phyloP scores from a whole-genome alignment of 2,888 invertebrate genomes.

The Panopea generosa region DNA sequence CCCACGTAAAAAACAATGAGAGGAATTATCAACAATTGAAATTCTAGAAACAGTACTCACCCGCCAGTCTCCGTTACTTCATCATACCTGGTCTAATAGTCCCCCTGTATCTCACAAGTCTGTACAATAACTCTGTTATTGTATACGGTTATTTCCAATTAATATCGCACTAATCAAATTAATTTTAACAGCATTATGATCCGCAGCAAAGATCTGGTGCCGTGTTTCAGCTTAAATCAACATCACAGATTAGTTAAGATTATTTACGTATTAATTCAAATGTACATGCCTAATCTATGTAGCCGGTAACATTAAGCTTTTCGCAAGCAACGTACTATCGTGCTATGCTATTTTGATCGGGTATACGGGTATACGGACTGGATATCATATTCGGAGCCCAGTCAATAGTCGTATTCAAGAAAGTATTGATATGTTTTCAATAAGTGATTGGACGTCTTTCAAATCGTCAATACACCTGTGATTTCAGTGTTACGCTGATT shows the following conservation, averaged over 20 bases:
- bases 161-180: constrained; percentile 12
- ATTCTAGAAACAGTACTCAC: too few relatives aligned
- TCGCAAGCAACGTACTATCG: neutral
- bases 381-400: too few relatives aligned
- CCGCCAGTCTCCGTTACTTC: too few relatives aligned
- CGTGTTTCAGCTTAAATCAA: constrained; percentile 10
- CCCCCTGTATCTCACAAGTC: too few relatives aligned
- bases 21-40: too few relatives aligned
- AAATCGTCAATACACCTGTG: constrained; percentile 6
- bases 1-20: too few relatives aligned
- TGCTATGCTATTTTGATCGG: too few relatives aligned
- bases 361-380: too few relatives aligned
- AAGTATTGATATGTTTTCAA: constrained; percentile 28
- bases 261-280: constrained; percentile 16
- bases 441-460: constrained; percentile 29
- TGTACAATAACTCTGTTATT: too few relatives aligned
- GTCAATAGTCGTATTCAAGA: too few relatives aligned
- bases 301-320: constrained; percentile 37
- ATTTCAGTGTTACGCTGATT: too few relatives aligned
- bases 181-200: constrained; percentile 17
- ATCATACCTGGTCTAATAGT: too few relatives aligned
- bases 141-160: neutral
- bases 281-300: constrained; percentile 14
- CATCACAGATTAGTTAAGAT: neutral
- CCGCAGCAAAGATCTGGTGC: neutral